Percentiles rank a stretch among this genome's conserved stretches.
Conservation (phyloP, 1,140 invertebrate genomes). For the Calliopsis andreniformis region DNA sequence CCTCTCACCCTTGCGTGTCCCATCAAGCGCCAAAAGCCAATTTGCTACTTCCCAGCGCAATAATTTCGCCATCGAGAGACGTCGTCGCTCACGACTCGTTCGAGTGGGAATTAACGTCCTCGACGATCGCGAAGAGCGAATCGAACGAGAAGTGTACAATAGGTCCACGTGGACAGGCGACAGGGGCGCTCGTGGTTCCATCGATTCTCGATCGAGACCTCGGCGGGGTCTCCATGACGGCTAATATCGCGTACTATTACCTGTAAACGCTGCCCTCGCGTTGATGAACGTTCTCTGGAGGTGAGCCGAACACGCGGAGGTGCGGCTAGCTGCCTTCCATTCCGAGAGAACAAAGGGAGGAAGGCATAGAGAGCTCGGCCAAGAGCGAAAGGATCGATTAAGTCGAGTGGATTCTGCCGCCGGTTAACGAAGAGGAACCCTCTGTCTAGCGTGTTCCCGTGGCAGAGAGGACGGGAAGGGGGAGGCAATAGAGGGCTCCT, state of each 20-base stretch:
- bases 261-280: conserved; percentile 21
- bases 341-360: conserved; percentile 53
- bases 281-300: conserved; percentile 17
- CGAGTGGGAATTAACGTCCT: background rate
- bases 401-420: conserved; percentile 65
- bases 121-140: background rate
- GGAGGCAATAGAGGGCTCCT: conserved; percentile 33
- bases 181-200: background rate
- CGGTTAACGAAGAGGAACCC: conserved; percentile 61
- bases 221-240: conserved; percentile 12
- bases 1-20: no score
- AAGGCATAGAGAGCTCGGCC: conserved; percentile 25
- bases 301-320: background rate
- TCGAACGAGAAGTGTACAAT: conserved; percentile 11
- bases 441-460: conserved; percentile 25
- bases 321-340: conserved; percentile 36
- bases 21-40: no score
- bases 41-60: no score
- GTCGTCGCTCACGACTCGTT: background rate
- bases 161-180: background rate
- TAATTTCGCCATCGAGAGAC: no score
- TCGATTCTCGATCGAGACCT: background rate
- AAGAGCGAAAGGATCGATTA: conserved; percentile 66
- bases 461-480: background rate
- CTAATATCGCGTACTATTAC: conserved; percentile 31